Percentiles rank a stretch among this genome's conserved stretches.
phyloP scores from a whole-genome alignment of 2,888 invertebrate species.

The Chalcis sispes region DNA sequence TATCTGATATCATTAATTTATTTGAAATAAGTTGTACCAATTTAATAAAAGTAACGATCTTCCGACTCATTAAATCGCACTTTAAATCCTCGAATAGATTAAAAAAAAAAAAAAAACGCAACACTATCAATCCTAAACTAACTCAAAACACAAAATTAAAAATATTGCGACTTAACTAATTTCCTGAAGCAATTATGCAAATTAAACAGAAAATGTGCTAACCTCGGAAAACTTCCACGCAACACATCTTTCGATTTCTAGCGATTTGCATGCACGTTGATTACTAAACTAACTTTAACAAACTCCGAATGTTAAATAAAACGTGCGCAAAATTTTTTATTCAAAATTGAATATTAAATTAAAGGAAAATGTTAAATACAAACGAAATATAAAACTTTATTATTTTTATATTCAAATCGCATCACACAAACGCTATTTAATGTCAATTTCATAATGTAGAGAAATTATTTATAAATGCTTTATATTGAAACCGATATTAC shows the following conservation, averaged over 20 bases:
- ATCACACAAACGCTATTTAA: too few relatives aligned
- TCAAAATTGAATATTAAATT: not conserved
- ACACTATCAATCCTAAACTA: too few relatives aligned
- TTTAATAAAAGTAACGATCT: too few relatives aligned
- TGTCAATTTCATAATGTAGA: too few relatives aligned
- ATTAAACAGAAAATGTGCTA: conserved; percentile 16
- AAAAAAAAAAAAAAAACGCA: too few relatives aligned
- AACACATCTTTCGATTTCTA: conserved; percentile 18
- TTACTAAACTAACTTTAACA: conserved; percentile 32
- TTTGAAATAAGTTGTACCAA: too few relatives aligned
- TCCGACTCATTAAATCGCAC: too few relatives aligned
- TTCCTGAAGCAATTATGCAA: conserved; percentile 34
- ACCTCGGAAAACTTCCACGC: conserved; percentile 24
- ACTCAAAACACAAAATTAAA: not conserved
- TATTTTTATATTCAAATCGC: too few relatives aligned
- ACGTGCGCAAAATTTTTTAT: not conserved
- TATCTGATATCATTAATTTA: too few relatives aligned
- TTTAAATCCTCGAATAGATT: too few relatives aligned
- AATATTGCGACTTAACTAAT: conserved; percentile 1
- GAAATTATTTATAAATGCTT: too few relatives aligned
- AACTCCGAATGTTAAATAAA: conserved; percentile 22
- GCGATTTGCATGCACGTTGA: conserved; percentile 41
- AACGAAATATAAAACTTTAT: not conserved
- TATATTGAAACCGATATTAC: too few relatives aligned
- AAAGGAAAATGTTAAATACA: not conserved